A percentile compares a stretch with the other conserved stretches of the same genome.
Evolutionary conservation across 1,140 invertebrate species (phyloP).

Genomic region (Leptopilina clavipes): DNA sequence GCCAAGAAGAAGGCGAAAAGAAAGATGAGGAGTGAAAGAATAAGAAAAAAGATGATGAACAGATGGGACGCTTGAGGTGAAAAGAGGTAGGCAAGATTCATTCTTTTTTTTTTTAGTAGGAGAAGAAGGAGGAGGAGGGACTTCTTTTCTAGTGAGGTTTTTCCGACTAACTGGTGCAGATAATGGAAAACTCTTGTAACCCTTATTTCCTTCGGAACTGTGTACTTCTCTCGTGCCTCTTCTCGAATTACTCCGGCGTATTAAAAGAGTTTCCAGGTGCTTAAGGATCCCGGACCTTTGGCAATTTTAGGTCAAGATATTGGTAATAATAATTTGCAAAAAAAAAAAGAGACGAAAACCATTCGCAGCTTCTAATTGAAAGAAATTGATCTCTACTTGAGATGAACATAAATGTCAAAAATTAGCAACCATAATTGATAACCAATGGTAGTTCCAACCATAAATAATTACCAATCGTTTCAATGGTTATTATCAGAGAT

Average conservation of each 20-base stretch:
- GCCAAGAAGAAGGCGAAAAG: conserved; percentile 8
- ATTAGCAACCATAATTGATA: no score
- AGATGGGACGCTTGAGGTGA: background rate
- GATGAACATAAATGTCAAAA: no score
- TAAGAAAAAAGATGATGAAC: conserved; percentile 4
- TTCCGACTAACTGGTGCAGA: conserved; percentile 45
- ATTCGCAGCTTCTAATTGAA: background rate
- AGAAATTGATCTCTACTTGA: background rate
- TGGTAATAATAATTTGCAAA: background rate
- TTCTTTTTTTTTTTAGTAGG: background rate
- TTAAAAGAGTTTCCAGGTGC: conserved; percentile 48
- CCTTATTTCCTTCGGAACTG: conserved; percentile 50
- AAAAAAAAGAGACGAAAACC: conserved; percentile 9
- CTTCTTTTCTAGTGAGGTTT: conserved; percentile 47
- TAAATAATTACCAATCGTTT: no score
- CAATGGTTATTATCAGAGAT: no score
- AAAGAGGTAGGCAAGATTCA: background rate
- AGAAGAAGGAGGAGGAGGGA: conserved; percentile 20
- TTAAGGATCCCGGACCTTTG: conserved; percentile 39
- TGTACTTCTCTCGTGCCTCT: conserved; percentile 39
- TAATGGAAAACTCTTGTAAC: conserved; percentile 60
- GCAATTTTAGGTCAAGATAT: background rate
- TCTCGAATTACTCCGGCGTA: conserved; percentile 42
- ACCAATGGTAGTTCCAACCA: no score
- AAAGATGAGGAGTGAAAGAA: background rate